Evolutionary conservation across 2,797 vertebrate species (phyloP).

Genomic region (Sphenodon punctatus): DNA sequence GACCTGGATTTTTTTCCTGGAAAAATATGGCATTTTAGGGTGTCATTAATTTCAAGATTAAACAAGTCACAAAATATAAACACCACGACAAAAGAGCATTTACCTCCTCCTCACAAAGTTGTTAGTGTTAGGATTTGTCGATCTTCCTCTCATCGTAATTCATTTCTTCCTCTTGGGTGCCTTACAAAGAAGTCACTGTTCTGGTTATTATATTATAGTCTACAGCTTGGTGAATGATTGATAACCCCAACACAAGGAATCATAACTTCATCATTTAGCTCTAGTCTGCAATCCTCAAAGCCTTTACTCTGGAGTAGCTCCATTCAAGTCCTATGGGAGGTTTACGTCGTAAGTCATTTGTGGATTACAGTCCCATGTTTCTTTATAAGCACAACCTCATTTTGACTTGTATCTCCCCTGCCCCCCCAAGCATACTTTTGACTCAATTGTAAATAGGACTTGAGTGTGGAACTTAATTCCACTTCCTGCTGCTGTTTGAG

Average conservation of each 20-base stretch:
- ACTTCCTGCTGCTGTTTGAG: no score
- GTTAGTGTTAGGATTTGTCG: constrained; percentile 58
- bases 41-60: constrained; percentile 56
- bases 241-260: constrained; percentile 45
- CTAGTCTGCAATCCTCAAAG: neutral
- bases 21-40: constrained; percentile 44
- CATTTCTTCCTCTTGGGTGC: constrained; percentile 52
- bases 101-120: constrained; percentile 42
- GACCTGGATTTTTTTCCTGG: constrained; percentile 50
- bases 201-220: neutral
- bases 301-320: no score
- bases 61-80: constrained; percentile 58
- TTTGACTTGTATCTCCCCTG: no score
- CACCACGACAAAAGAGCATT: constrained; percentile 62
- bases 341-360: no score
- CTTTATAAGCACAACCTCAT: no score
- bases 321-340: no score
- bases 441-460: no score
- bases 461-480: no score
- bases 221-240: constrained; percentile 33
- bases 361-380: no score
- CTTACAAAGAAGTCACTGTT: constrained; percentile 58
- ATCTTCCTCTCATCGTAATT: constrained; percentile 54
- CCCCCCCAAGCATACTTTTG: no score
- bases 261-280: constrained; percentile 33